Evolutionary conservation across 2,113 vertebrate genomes (phyloP).

Genomic region (Lota lota): DNA sequence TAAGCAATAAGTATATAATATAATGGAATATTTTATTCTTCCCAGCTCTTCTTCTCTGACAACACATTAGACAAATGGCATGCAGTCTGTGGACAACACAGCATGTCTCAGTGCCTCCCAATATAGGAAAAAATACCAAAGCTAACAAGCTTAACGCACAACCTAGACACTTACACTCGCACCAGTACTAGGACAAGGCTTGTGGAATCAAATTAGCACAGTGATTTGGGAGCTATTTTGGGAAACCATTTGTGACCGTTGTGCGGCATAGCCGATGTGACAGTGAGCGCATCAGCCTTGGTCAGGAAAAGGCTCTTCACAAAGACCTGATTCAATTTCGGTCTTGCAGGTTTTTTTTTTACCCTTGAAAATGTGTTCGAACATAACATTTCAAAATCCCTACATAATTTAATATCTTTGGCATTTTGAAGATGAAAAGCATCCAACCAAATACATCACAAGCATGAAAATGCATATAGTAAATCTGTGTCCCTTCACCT

Average conservation of each 20-base stretch:
- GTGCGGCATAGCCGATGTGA: background rate
- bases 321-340: background rate
- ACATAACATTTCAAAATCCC: no score
- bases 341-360: background rate
- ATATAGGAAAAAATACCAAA: conserved; percentile 25
- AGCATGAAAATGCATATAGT: no score
- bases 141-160: conserved; percentile 24
- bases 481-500: no score
- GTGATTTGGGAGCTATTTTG: conserved; percentile 2
- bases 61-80: conserved; percentile 18
- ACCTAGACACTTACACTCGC: background rate
- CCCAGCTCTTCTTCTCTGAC: no score
- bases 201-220: conserved; percentile 17
- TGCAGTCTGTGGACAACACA: background rate
- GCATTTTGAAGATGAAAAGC: background rate
- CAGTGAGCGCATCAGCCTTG: background rate
- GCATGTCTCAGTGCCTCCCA: conserved; percentile 9
- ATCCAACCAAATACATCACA: background rate
- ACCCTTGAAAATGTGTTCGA: background rate
- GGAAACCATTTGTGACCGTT: conserved; percentile 16
- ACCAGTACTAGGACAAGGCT: conserved; percentile 6
- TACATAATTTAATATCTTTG: no score
- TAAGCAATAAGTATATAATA: background rate
- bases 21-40: no score
- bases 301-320: background rate